A percentile compares a stretch with the other conserved stretches of the same genome.
Evolutionary conservation across 2,888 invertebrate species (phyloP).

Genomic region (Agriopis aurantiaria): DNA sequence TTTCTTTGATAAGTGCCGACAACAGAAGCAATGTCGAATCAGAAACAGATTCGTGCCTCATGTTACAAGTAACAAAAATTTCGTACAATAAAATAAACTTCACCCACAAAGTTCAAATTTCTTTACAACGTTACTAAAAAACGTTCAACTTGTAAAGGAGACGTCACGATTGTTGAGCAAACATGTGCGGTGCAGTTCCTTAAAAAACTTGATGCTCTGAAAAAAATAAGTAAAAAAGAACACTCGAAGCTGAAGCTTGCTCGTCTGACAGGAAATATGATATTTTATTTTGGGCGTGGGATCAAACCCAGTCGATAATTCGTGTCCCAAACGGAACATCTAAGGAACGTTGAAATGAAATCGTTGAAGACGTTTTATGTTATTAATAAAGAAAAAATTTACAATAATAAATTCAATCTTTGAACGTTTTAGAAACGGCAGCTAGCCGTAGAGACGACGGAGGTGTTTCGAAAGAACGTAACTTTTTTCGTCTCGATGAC

Average conservation of each 20-base stretch:
- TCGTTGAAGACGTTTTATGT: constrained; percentile 75
- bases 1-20: constrained; percentile 7
- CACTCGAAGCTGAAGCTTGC: constrained; percentile 81
- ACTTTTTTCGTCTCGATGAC: constrained; percentile 31
- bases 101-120: constrained; percentile 11
- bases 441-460: constrained; percentile 48
- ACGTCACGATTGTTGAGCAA: constrained; percentile 77
- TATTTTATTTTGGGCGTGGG: constrained; percentile 87
- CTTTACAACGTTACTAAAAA: constrained; percentile 34
- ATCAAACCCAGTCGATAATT: constrained; percentile 85
- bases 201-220: constrained; percentile 78
- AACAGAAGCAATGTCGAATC: not conserved
- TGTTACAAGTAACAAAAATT: constrained; percentile 33
- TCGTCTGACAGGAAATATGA: constrained; percentile 85
- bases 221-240: constrained; percentile 70
- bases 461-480: constrained; percentile 55
- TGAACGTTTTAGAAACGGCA: constrained; percentile 57
- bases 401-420: constrained; percentile 61
- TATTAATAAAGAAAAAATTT: constrained; percentile 68
- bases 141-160: constrained; percentile 59
- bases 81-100: constrained; percentile 8
- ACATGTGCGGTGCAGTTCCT: constrained; percentile 83
- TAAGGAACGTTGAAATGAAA: constrained; percentile 76
- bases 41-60: constrained; percentile 32
- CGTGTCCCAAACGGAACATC: constrained; percentile 80